Percentiles rank a stretch among this genome's conserved stretches.
phyloP scores from a whole-genome alignment of 2,797 vertebrate genomes.

The Mus minutoides region DNA sequence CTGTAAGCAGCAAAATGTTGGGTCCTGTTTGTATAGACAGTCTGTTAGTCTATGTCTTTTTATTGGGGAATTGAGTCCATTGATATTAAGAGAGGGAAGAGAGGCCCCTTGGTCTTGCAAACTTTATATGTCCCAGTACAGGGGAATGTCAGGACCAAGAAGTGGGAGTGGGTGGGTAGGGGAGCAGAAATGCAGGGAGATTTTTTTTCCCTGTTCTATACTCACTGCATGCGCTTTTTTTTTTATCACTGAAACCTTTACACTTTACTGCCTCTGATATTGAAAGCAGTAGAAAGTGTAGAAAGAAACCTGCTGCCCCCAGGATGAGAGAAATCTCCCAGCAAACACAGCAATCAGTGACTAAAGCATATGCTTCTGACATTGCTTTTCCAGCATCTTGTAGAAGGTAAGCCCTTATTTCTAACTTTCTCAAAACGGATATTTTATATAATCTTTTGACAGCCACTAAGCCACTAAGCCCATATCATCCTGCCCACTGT shows the following conservation, averaged over 20 bases:
- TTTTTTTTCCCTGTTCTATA: neutral
- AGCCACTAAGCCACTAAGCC: neutral
- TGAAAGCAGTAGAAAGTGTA: neutral
- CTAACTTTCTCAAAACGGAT: neutral
- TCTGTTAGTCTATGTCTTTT: no score
- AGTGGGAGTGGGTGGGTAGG: no score
- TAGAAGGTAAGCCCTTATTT: neutral
- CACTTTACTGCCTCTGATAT: fast-evolving
- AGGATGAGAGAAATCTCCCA: neutral
- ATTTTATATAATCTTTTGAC: constrained; percentile 38
- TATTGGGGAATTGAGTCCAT: no score
- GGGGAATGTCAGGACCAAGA: no score
- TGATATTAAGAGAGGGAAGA: no score
- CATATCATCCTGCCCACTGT: neutral
- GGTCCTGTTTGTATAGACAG: no score
- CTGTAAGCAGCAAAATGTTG: no score
- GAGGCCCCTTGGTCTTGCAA: no score
- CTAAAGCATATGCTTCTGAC: neutral
- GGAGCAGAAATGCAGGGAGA: neutral
- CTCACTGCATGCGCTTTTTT: neutral
- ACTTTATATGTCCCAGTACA: no score
- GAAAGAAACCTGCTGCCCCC: neutral
- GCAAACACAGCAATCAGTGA: neutral
- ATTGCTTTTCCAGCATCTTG: neutral
- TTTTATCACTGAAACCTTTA: neutral